phyloP scores from a whole-genome alignment of 2,888 invertebrate genomes.

The Marronus borbonicus region DNA sequence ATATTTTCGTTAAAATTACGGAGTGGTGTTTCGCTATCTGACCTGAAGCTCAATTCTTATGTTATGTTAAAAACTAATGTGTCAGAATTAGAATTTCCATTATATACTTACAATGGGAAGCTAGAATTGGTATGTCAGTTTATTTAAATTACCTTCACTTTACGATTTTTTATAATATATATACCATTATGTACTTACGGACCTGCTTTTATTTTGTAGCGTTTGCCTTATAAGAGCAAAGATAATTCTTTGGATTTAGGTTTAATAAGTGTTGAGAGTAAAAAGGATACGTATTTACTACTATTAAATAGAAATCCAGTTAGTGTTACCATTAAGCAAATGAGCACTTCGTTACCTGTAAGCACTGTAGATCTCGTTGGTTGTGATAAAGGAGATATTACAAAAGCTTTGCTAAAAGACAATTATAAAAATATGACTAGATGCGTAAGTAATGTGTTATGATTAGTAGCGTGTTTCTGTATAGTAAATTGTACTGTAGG shows the following conservation, averaged over 20 bases:
- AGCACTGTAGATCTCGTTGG: slow-evolving; percentile 76
- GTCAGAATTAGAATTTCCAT: slow-evolving; percentile 79
- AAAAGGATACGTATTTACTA: slow-evolving; percentile 81
- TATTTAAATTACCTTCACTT: not conserved
- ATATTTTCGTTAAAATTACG: slow-evolving; percentile 75
- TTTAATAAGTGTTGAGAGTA: slow-evolving; percentile 76
- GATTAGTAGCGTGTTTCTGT: slow-evolving; percentile 21
- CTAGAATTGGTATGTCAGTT: slow-evolving; percentile 72
- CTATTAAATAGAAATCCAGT: slow-evolving; percentile 85
- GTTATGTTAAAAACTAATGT: slow-evolving; percentile 82
- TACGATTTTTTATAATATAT: not conserved
- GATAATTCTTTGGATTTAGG: slow-evolving; percentile 76
- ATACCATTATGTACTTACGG: not conserved
- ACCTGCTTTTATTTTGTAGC: slow-evolving; percentile 60
- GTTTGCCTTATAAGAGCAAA: slow-evolving; percentile 67
- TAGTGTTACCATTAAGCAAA: slow-evolving; percentile 75
- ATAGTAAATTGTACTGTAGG: slow-evolving; percentile 66
- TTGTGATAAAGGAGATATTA: slow-evolving; percentile 72
- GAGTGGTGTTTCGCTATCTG: slow-evolving; percentile 70
- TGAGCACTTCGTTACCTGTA: slow-evolving; percentile 76
- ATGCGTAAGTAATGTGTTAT: slow-evolving; percentile 63
- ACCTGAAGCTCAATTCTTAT: slow-evolving; percentile 76
- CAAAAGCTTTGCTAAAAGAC: slow-evolving; percentile 65
- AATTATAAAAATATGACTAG: slow-evolving; percentile 68
- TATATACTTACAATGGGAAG: slow-evolving; percentile 83